Base-by-base conservation (phyloP, 2,113 vertebrate species). In the Toxotes jaculatrix region DNA sequence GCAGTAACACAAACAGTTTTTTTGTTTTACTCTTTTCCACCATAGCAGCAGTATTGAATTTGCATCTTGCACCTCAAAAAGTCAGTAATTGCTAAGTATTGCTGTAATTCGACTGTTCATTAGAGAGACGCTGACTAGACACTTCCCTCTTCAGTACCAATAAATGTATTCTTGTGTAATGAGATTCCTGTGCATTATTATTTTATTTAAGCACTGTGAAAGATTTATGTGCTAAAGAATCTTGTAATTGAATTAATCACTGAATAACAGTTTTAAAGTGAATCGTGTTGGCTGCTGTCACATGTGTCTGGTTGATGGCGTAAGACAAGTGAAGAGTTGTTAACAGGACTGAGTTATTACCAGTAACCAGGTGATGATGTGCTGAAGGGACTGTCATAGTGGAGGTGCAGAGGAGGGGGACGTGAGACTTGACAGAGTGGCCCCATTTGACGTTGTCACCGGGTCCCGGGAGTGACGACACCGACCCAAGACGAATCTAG, bases 31-130 rank as follows among this genome's bases (percentile, higher is more conserved):
- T 36, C 9, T 40, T n/a, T 23, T 9, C 0, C 11, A 38, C 47
- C 32, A 13, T 16, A 11, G 57, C 57, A 34, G 34, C 19, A 12
- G 51, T 60, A 21, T 76, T 77, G 11, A 68, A 81, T 74, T 65
- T 67, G 72, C 56, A 42, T 86, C n/a, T 73, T 68, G 42, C 64
- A 27, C 66, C 32, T 82, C 71, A 57, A 60, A 77, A 79, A 75
- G 56, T 32, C 8, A 27, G 45, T 74, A 67, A 73, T 51, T 60
- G 64, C 56, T 42, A 45, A 75, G 45, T 56, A 74, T 75, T 36
- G 62, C 79, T 79, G 49, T 79, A 83, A 90, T 85, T 81, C n/a
- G 82, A 73, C 45, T 61, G 66, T 80, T 89, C 71, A 70, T 86
- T 75, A 75, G 21, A 60, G 56, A 77, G 16, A 45, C 7, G 82